Evolutionary conservation across 2,797 vertebrate species (phyloP).

Genomic region (Gadopsis marmoratus): DNA sequence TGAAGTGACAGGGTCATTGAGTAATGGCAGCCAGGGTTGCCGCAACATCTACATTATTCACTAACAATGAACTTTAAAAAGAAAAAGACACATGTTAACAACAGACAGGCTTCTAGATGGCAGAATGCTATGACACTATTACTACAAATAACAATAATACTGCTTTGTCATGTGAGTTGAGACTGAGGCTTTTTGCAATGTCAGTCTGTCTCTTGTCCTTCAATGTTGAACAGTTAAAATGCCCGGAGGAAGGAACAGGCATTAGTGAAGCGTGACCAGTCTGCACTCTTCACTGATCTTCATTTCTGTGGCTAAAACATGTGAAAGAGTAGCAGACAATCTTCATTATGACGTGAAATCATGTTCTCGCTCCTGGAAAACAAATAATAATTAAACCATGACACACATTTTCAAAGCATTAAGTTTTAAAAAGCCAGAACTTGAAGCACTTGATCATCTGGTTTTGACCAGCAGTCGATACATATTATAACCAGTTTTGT

Average conservation of each 20-base stretch:
- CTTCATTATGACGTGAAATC: neutral
- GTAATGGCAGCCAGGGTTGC: neutral
- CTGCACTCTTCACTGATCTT: neutral
- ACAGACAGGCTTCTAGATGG: too few relatives aligned
- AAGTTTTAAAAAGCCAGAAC: neutral
- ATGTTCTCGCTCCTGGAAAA: neutral
- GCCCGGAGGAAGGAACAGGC: neutral
- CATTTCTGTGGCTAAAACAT: neutral
- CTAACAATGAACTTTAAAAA: neutral
- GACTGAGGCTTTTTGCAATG: neutral
- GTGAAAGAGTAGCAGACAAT: neutral
- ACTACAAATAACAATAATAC: neutral
- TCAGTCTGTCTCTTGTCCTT: slow-evolving; percentile 1
- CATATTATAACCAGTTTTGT: neutral
- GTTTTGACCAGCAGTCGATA: neutral
- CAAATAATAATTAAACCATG: neutral
- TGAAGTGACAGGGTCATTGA: neutral
- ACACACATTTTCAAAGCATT: neutral
- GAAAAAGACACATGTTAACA: neutral
- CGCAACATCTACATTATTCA: neutral
- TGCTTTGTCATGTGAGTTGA: neutral
- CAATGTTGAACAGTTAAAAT: neutral
- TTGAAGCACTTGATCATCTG: neutral
- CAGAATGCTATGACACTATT: neutral
- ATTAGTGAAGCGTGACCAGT: neutral